Percentiles rank a stretch among this genome's conserved stretches.
Evolutionary conservation across 2,888 invertebrate species (phyloP).

Genomic region (Drosophila paranaensis): DNA sequence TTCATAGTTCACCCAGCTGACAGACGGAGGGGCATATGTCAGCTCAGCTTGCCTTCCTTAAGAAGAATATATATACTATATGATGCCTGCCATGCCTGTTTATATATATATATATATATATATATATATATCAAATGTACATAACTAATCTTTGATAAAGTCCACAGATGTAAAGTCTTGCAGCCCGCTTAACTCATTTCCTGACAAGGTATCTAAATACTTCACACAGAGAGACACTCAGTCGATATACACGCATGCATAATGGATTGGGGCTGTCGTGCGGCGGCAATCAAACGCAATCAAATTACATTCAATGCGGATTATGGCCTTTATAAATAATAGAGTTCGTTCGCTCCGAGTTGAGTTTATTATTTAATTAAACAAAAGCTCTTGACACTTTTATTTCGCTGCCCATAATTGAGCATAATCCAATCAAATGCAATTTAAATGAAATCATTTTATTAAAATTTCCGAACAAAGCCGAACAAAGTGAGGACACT

Average conservation of each 20-base stretch:
- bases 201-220: not conserved
- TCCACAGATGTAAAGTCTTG: not conserved
- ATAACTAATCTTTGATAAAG: too few relatives aligned
- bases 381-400: conserved; percentile 1
- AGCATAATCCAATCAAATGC: conserved; percentile 22
- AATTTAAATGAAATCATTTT: conserved; percentile 3
- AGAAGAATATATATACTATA: too few relatives aligned
- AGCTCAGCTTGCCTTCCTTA: too few relatives aligned
- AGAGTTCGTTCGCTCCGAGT: not conserved
- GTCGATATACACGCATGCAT: too few relatives aligned
- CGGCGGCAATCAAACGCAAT: not conserved
- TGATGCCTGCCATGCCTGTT: too few relatives aligned
- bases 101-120: too few relatives aligned
- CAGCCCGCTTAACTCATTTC: not conserved
- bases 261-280: not conserved
- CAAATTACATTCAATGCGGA: not conserved
- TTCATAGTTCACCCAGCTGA: too few relatives aligned
- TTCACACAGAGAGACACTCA: not conserved
- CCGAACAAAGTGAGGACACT: too few relatives aligned
- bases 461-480: not conserved
- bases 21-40: too few relatives aligned
- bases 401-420: conserved; percentile 5
- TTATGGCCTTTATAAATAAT: conserved; percentile 7
- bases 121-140: too few relatives aligned
- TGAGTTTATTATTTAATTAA: conserved; percentile 11